phyloP scores from a whole-genome alignment of 2,888 invertebrate species.

The Catocala sponsa region DNA sequence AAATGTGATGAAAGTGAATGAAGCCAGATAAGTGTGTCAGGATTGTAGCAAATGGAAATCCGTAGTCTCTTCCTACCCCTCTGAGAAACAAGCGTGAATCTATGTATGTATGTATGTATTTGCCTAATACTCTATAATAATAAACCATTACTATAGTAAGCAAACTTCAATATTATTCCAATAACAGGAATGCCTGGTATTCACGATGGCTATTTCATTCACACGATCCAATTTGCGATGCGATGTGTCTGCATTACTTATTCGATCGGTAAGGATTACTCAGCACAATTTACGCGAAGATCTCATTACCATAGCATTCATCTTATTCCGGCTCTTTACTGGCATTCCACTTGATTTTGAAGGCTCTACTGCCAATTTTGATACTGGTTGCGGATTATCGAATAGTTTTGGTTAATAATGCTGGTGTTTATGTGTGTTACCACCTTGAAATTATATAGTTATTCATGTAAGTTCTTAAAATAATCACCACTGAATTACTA shows the following conservation, averaged over 20 bases:
- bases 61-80: no score
- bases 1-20: no score
- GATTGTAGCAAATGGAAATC: no score
- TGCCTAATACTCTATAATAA: neutral
- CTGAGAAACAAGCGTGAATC: no score
- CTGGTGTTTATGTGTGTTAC: neutral
- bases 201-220: constrained; percentile 26
- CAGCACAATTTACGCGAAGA: constrained; percentile 26
- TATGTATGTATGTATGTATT: no score
- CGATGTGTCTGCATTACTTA: constrained; percentile 25
- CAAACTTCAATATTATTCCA: neutral
- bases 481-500: no score
- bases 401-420: neutral
- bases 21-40: no score
- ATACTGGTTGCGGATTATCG: neutral
- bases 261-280: constrained; percentile 32
- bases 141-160: neutral
- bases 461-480: no score
- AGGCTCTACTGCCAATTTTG: constrained; percentile 3
- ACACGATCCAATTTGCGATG: constrained; percentile 27
- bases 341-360: constrained; percentile 15
- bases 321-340: constrained; percentile 25
- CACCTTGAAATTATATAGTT: no score
- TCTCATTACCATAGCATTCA: constrained; percentile 32
- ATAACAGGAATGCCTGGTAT: constrained; percentile 17